Evolutionary conservation across 2,888 invertebrate species (phyloP).

Genomic region (Ceramica pisi): DNA sequence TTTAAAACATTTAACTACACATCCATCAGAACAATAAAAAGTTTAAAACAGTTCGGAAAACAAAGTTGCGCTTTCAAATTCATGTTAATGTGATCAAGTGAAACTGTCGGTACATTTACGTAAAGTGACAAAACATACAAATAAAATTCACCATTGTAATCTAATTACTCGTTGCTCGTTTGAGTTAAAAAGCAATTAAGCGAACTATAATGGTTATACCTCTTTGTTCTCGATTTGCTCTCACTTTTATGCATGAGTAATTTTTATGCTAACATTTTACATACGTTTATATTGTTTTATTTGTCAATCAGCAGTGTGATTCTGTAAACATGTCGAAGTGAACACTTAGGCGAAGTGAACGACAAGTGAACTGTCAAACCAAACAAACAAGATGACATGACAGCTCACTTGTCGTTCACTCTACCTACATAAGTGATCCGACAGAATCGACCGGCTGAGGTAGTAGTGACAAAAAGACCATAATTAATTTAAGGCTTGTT

Average conservation of each 20-base stretch:
- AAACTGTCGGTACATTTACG: slow-evolving; percentile 46
- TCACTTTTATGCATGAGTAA: slow-evolving; percentile 5
- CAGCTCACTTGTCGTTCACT: too few species aligned
- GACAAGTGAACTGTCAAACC: too few species aligned
- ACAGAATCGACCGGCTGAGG: too few species aligned
- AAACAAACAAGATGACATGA: too few species aligned
- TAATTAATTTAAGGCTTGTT: too few species aligned
- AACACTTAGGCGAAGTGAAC: too few species aligned
- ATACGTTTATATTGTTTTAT: neutral
- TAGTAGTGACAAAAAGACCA: too few species aligned
- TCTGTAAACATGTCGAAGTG: too few species aligned
- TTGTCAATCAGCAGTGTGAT: too few species aligned
- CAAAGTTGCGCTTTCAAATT: slow-evolving; percentile 52
- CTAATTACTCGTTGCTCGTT: slow-evolving; percentile 58
- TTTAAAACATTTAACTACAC: slow-evolving; percentile 39
- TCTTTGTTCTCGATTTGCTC: slow-evolving; percentile 32
- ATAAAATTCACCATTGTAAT: slow-evolving; percentile 60
- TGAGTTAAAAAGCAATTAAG: slow-evolving; percentile 61
- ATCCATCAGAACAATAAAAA: slow-evolving; percentile 39
- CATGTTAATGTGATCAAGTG: slow-evolving; percentile 54
- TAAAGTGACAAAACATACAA: slow-evolving; percentile 59
- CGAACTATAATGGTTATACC: slow-evolving; percentile 43
- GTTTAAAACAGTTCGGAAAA: slow-evolving; percentile 43
- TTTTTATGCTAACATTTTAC: neutral
- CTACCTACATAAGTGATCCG: too few species aligned